phyloP scores from a whole-genome alignment of 2,113 vertebrate genomes.

The Xiphorhynchus elegans region DNA sequence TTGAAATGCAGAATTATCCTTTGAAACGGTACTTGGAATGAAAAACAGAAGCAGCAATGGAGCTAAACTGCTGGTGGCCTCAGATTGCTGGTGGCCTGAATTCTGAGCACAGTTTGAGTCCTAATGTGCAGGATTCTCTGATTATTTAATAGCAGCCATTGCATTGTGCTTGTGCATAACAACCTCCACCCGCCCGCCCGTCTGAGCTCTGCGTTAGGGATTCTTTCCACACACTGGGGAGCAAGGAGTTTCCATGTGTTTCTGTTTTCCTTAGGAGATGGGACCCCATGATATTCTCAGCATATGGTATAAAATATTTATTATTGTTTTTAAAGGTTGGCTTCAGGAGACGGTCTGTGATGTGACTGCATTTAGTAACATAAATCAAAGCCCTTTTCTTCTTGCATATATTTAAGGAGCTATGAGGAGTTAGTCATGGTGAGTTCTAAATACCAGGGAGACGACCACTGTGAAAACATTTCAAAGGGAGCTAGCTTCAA shows the following conservation, averaged over 20 bases:
- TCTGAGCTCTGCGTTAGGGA: neutral
- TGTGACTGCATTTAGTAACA: slow-evolving; percentile 10
- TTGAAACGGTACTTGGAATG: neutral
- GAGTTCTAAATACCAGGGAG: neutral
- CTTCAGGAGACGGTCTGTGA: slow-evolving; percentile 29
- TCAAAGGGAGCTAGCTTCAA: neutral
- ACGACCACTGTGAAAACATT: neutral
- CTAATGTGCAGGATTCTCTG: neutral
- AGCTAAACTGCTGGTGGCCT: neutral
- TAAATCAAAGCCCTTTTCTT: neutral
- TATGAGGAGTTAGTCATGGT: neutral
- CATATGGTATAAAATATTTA: slow-evolving; percentile 20
- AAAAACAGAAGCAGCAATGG: neutral
- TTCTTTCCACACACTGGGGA: neutral
- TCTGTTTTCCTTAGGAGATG: neutral
- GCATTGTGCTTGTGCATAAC: neutral
- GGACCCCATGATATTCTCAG: neutral
- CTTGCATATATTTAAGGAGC: neutral
- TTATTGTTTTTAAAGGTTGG: slow-evolving; percentile 20
- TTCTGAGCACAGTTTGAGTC: neutral
- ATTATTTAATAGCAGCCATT: neutral
- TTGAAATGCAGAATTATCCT: neutral
- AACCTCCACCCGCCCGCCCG: neutral
- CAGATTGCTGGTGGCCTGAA: neutral
- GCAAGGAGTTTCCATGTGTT: neutral